Evolutionary conservation across 2,113 vertebrate genomes (phyloP).

Genomic region (Pavo muticus): DNA sequence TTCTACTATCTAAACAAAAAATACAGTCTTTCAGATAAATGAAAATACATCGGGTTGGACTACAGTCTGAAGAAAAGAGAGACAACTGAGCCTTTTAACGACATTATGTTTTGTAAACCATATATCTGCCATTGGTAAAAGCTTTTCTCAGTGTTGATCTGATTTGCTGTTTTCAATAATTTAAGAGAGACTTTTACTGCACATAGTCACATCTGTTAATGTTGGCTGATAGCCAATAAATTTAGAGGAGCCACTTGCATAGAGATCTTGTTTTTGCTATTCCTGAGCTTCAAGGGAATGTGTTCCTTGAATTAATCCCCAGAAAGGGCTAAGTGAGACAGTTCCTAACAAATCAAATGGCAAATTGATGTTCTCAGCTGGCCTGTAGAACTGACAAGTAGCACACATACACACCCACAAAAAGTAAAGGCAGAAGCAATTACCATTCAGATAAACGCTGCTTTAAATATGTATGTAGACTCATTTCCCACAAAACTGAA

Average conservation of each 20-base stretch:
- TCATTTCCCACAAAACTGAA: background rate
- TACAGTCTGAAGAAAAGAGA: background rate
- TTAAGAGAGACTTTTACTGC: constrained; percentile 42
- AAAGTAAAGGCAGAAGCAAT: background rate
- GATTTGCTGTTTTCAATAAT: constrained; percentile 58
- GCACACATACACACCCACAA: accelerated
- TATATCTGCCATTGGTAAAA: constrained; percentile 45
- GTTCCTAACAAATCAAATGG: background rate
- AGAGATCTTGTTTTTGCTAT: background rate
- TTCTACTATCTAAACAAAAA: background rate
- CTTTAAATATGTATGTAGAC: background rate
- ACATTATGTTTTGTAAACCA: background rate
- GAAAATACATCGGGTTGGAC: background rate
- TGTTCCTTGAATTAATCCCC: background rate
- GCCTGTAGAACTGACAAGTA: background rate
- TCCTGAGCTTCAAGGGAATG: background rate
- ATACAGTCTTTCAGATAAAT: background rate
- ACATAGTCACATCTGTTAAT: constrained; percentile 11
- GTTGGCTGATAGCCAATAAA: constrained; percentile 27
- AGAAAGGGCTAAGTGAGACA: constrained; percentile 29
- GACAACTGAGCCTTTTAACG: background rate
- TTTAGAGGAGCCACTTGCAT: constrained; percentile 10
- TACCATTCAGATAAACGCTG: background rate
- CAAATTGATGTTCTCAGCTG: background rate
- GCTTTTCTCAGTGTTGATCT: constrained; percentile 24